Conservation (phyloP, 2,113 vertebrate genomes). For the Galeopterus variegatus region DNA sequence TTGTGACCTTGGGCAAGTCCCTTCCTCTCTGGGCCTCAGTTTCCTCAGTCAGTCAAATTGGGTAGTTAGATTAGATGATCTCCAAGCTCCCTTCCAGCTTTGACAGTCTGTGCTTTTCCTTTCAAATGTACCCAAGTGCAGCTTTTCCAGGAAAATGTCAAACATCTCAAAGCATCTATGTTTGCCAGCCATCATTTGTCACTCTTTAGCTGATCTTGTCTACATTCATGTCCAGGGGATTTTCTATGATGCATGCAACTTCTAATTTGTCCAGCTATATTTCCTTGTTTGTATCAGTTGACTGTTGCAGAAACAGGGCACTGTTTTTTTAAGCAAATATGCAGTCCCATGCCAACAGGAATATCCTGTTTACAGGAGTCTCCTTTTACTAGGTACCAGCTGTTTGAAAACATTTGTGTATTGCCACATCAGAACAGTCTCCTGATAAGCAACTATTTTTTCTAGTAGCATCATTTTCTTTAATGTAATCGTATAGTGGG, state of each 20-base stretch:
- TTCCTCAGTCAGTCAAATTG: neutral
- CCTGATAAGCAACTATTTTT: neutral
- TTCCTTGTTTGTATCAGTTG: constrained; percentile 89
- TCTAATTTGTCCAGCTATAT: constrained; percentile 77
- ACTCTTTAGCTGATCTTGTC: constrained; percentile 50
- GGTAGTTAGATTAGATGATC: neutral
- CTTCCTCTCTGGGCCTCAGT: neutral
- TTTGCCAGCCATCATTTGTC: constrained; percentile 83
- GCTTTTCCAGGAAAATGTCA: constrained; percentile 71
- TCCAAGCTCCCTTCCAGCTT: neutral
- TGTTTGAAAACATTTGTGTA: constrained; percentile 86
- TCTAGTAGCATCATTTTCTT: constrained; percentile 31
- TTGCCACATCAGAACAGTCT: constrained; percentile 73
- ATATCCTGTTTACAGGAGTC: constrained; percentile 89
- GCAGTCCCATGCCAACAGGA: constrained; percentile 87
- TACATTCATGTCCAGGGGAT: constrained; percentile 81
- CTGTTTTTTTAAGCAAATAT: constrained; percentile 89
- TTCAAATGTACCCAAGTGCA: constrained; percentile 36
- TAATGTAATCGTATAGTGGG: neutral
- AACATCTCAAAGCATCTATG: constrained; percentile 73
- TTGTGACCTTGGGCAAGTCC: neutral
- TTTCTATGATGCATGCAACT: constrained; percentile 75
- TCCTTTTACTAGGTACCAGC: constrained; percentile 85
- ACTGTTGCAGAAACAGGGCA: constrained; percentile 84
- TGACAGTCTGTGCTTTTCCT: constrained; percentile 42